These are phyloP conservation scores for Luscinia luscinia DNA, from an alignment of 2,797 vertebrate species.

Conservation along the genomic window DNA sequence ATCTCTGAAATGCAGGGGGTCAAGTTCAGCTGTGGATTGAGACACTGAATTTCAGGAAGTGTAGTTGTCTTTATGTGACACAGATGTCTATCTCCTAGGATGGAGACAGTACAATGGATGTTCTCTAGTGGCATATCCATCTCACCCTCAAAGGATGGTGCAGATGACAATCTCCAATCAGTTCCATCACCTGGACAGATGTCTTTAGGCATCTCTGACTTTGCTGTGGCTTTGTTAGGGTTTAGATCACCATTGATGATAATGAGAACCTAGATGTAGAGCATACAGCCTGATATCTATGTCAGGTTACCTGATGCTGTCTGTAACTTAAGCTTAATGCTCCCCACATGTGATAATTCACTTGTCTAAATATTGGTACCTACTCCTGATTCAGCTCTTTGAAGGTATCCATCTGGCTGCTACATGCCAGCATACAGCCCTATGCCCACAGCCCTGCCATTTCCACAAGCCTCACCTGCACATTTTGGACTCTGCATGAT, in stretches of 20 bases:
- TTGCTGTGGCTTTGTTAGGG: not conserved
- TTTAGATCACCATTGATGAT: not conserved
- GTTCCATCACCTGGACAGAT: not conserved
- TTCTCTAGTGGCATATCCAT: not conserved
- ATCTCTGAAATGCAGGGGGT: rapidly evolving
- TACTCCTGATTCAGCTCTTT: not conserved
- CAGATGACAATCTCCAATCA: not conserved
- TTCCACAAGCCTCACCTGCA: not conserved
- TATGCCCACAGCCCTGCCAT: not conserved
- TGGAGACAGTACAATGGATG: not conserved
- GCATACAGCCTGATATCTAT: not conserved
- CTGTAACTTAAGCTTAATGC: not conserved
- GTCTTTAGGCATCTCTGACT: not conserved
- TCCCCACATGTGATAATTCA: not conserved
- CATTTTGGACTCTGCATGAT: not conserved
- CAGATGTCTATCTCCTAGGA: not conserved
- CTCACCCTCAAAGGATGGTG: not conserved
- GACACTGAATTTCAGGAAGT: not conserved
- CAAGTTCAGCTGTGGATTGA: not conserved
- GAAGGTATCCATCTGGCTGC: too few species aligned
- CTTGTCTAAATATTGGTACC: not conserved
- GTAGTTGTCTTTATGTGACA: not conserved
- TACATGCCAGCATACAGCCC: not conserved
- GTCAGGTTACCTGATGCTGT: not conserved
- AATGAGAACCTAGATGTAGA: not conserved